Conservation (phyloP, 1,140 invertebrate genomes). For the Drosophila truncata region DNA sequence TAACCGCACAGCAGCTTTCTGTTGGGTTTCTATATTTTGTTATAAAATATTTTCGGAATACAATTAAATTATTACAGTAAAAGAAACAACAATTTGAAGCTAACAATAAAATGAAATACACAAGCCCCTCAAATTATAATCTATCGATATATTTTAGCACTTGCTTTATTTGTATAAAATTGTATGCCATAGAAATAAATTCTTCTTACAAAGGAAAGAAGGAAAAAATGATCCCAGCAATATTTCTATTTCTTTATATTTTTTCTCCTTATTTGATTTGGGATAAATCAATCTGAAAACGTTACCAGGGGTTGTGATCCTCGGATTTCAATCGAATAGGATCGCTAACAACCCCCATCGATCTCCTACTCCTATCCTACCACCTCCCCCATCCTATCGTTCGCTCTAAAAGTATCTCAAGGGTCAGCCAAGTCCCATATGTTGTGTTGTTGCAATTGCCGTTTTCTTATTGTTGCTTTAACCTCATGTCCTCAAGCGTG, state of each 20-base stretch:
- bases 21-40: slow-evolving; percentile 8
- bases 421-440: slow-evolving; percentile 43
- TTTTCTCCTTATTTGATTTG: neutral
- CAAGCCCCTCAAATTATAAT: neutral
- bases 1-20: slow-evolving; percentile 2
- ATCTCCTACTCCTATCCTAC: slow-evolving; percentile 6
- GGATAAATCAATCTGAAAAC: slow-evolving; percentile 7
- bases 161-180: no score
- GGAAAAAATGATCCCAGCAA: neutral
- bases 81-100: neutral
- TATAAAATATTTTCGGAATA: slow-evolving; percentile 1
- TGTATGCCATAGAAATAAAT: no score
- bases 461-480: slow-evolving; percentile 20
- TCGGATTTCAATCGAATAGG: slow-evolving; percentile 10
- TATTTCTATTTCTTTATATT: no score
- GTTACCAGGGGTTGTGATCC: slow-evolving; percentile 17
- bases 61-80: neutral
- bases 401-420: slow-evolving; percentile 31
- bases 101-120: neutral
- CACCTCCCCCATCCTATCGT: neutral
- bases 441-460: slow-evolving; percentile 24
- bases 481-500: slow-evolving; percentile 25
- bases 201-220: no score
- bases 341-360: slow-evolving; percentile 26
- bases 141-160: no score